Base-by-base conservation (phyloP, 2,888 invertebrate species). In the Ceramica pisi region DNA sequence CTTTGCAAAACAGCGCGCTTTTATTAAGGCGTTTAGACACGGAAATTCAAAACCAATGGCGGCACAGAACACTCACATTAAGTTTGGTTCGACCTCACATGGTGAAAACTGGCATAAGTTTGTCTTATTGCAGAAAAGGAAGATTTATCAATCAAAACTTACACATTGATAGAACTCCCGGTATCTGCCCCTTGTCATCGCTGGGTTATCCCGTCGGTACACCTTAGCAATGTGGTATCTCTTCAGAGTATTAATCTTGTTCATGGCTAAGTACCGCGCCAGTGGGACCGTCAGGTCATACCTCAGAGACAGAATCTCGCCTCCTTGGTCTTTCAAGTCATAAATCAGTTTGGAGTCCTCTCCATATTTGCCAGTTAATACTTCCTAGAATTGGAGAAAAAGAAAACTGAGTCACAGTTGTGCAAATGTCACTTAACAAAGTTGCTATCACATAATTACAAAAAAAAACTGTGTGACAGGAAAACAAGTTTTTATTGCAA, bases 151-250 rank as follows among this genome's bases (percentile, higher is more conserved):
- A 61, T 7, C 2, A 35, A 68, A 38, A 97, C 98, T 97, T 96
- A 99, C 99, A 96, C 99, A 99, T 95, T 99, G 99, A 95, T 99
- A 99, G 95, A 99, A 99, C 93, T 99, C 99, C 82, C 99, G 97
- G 90, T 99, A 99, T 84, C 99, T 97, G 38, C 99, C 99, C 91
- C 97, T 97, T 0, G 99, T 98, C 97, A 99, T 99, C 0, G 99
- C 98, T 3, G 99, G 99, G 93, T 99, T 99, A 93, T 99, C 99
- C 83, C 99, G 97, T 66, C 99, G 96, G 92, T 99, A 99, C 7
- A 99, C 99, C 95, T 99, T 99, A 44, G 99, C 99, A 84, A 99
- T 99, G 91, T 99, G 99, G 93, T 99, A 99, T 69, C 99, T 97
- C 93, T 99, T 99, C 77, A 99, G 97, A 85, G 97, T 98, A 57